Evolutionary conservation across 2,888 invertebrate genomes (phyloP), one percentile per base, ranked within the genome.

Genomic region (Opisthograptis luteolata): DNA sequence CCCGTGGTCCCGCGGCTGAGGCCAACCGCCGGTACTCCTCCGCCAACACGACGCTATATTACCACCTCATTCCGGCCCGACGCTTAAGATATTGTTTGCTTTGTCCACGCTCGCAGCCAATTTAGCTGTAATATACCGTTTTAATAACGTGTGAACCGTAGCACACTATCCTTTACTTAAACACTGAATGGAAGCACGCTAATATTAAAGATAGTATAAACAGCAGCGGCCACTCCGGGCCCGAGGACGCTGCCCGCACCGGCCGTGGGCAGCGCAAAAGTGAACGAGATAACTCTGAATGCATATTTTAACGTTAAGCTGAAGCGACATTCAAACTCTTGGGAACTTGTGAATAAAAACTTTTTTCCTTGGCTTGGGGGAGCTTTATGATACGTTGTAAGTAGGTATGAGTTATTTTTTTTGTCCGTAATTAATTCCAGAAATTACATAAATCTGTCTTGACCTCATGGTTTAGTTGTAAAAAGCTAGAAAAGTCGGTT

Each of bases 241-340:
- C 72, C 68, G 68, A 64, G 28, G 14, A 19, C 70, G 69, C 64
- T 56, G 54, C 56, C 63, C n/a, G n/a, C n/a, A n/a, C n/a, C 62
- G 35, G 55, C 48, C 70, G 75, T 74, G 77, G 63, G 73, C 73
- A 71, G 78, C 74, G 31, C 32, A 76, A 80, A 80, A 87, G 79
- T 82, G 79, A 77, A 73, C 78, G 76, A 82, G 85, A 82, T 82
- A 87, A 81, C 79, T 81, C 77, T 64, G 78, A 79, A 85, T 87
- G 84, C 85, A 88, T 87, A 87, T 86, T 87, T 87, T 82, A 87
- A 74, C 84, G 77, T 78, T 81, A 79, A 84, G 79, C 83, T 81
- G 77, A 76, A 75, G 76, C 70, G 71, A 39, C 44, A 74, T 76
- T 81, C 79, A 79, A 84, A 83, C 85, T 86, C 79, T 76, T 78